These are phyloP conservation scores for Cheilosia pagana DNA, from an alignment of 2,888 invertebrate species.

Conservation along the genomic window DNA sequence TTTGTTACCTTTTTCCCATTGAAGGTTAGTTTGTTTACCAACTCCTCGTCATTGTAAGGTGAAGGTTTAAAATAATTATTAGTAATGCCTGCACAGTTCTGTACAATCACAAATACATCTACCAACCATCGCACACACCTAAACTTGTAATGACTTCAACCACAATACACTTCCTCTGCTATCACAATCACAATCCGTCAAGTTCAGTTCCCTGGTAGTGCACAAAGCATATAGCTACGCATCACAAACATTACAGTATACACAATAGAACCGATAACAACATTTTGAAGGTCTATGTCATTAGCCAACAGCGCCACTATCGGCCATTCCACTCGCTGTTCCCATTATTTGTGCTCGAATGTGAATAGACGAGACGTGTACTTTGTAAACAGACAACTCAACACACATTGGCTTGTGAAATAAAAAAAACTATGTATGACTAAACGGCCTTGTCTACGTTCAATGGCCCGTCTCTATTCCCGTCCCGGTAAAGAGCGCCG, in stretches of 20 bases:
- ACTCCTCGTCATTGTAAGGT: no score
- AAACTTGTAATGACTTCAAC: no score
- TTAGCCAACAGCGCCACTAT: conserved; percentile 62
- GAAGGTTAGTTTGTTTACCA: no score
- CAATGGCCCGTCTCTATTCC: conserved; percentile 57
- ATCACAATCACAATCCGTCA: conserved; percentile 22
- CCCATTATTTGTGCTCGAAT: conserved; percentile 22
- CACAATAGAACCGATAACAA: conserved; percentile 55
- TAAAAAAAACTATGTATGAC: conserved; percentile 66
- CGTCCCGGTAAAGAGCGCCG: conserved; percentile 21
- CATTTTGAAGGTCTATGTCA: conserved; percentile 72
- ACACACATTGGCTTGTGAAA: conserved; percentile 28
- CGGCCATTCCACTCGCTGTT: conserved; percentile 67
- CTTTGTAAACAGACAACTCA: conserved; percentile 36
- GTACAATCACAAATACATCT: no score
- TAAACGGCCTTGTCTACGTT: conserved; percentile 67
- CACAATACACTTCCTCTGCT: neutral
- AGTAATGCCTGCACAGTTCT: no score
- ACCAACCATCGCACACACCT: no score
- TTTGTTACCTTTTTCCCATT: no score
- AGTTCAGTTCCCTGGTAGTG: conserved; percentile 27
- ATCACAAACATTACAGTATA: conserved; percentile 18
- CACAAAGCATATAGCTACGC: neutral
- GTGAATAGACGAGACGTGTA: conserved; percentile 47
- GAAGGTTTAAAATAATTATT: no score